Evolutionary conservation across 1,140 invertebrate species (phyloP), one percentile per base, ranked within the genome.

Genomic region (Conus betulinus): DNA sequence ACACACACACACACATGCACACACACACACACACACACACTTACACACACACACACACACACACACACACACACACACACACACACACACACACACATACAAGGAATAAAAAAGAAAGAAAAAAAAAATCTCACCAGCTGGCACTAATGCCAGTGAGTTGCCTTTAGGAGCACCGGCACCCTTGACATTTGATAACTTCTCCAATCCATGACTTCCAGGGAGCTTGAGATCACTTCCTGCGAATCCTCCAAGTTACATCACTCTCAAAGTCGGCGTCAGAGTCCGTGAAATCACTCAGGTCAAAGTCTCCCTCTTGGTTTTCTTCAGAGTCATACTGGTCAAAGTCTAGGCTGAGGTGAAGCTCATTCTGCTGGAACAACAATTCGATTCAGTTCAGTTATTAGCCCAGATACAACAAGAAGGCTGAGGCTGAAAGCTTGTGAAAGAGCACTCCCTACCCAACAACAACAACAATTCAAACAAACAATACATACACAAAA

Each of bases 241-340:
- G 1, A 25, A 13, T 87, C 85, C 13, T 87, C 85, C 74, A 87
- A 57, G 85, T 87, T 10, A 87, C 85, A 25, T 87, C 85, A 78
- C 85, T 87, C 51, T 87, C 85, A 78, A 78, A 87, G 53, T 87
- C 71, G 57, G 11, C 71, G 13, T 87, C 85, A 67, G 85, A 87
- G 11, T 79, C 67, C 13, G 71, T 11, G 53, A 87, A 76, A 52
- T 87, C 85, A 55, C 71, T 71, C 3, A 27, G 20, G 57, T 84
- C 85, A 57, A 20, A 23, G n/a, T 87, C 85, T 53, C 71, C 85
- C 53, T 87, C 71, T 6, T 51, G 15, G 57, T 86, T 67, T 52
- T 87, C 74, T 53, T 79, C 85, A 13, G n/a, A 57, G n/a, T 87
- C 85, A 55, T 25, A 78, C 23, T 87, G 74, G 52, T 53, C 53